Base-by-base conservation (phyloP, 30 jellyfish, hydroid and myxozoan genomes). In the Hydractinia symbiolongicarpus region DNA sequence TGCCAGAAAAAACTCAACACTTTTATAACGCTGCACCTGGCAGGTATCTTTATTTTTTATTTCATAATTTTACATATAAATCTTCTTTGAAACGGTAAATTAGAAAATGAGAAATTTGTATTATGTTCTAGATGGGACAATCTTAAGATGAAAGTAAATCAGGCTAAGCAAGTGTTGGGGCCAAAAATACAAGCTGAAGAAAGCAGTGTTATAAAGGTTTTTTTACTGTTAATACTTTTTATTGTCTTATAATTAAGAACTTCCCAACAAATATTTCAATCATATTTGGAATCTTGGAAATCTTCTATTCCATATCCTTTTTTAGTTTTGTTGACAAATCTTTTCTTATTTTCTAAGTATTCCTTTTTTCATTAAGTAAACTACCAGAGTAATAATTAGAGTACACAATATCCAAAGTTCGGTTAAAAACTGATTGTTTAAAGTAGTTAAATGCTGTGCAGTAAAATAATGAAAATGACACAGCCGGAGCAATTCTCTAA, bases 171-270 rank as follows among this genome's bases (percentile, higher is more conserved):
- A 79, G 76, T 83, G 70, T 86, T 88, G 8, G 91, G 96, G 4
- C 96, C 96, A 54, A 67, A 88, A 72, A 88, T 88, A 78, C 96
- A 88, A 77, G 91, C 92, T 8, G 88, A 88, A 67, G 92, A 88
- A 10, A 77, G 51, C 19, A 68, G 80, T 44, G 88, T 88, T 7
- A 62, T 79, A 9, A 61, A 82, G 96, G 96, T 88, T 53, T 8
- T 7, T 7, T 55, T 50, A 9, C 30, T 9, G 60, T 19, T 67
- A 13, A 21, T 67, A 67, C 11, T 11, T 49, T 49, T 67, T 67
- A 67, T 58, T 17, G 69, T 30, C 44, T 30, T 30, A 30, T 30
- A 30, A 1, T 30, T 30, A 2, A 30, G 44, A 30, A 30, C 44
- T 30, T 30, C 44, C 44, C 44, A 30, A 30, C 44, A 30, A 30